Conservation (phyloP, 2,797 vertebrate species). For the Sternarchorhynchus goeldii region DNA sequence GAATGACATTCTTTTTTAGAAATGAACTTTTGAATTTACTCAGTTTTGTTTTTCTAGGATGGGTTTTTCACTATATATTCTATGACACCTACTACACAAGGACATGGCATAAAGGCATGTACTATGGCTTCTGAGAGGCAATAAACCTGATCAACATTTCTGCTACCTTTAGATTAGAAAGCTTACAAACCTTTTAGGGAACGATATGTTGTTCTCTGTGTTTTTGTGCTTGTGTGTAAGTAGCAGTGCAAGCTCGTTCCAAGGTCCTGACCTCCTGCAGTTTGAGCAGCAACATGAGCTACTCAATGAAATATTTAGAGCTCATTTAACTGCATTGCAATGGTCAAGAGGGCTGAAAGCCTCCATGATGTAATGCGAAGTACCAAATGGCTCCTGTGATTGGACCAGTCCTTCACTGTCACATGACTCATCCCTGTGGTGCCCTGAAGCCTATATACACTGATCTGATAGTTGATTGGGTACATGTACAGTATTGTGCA, state of each 20-base stretch:
- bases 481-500: neutral
- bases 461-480: neutral
- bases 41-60: too few species aligned
- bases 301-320: conserved; percentile 84
- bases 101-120: too few species aligned
- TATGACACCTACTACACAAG: too few species aligned
- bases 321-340: conserved; percentile 81
- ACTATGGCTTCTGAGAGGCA: too few species aligned
- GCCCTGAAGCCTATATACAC: conserved; percentile 59
- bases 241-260: conserved; percentile 53
- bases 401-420: conserved; percentile 62
- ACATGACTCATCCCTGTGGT: conserved; percentile 66
- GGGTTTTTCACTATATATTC: too few species aligned
- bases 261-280: conserved; percentile 72
- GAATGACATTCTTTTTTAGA: too few species aligned
- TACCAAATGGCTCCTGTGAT: conserved; percentile 57
- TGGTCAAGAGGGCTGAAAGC: conserved; percentile 69
- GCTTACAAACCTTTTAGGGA: neutral
- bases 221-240: neutral
- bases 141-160: too few species aligned
- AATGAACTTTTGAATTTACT: too few species aligned
- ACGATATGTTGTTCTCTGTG: neutral
- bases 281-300: conserved; percentile 73
- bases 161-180: too few species aligned
- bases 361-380: conserved; percentile 76